These are phyloP conservation scores for Bungarus multicinctus DNA, from an alignment of 2,113 vertebrate genomes.

Conservation along the genomic window DNA sequence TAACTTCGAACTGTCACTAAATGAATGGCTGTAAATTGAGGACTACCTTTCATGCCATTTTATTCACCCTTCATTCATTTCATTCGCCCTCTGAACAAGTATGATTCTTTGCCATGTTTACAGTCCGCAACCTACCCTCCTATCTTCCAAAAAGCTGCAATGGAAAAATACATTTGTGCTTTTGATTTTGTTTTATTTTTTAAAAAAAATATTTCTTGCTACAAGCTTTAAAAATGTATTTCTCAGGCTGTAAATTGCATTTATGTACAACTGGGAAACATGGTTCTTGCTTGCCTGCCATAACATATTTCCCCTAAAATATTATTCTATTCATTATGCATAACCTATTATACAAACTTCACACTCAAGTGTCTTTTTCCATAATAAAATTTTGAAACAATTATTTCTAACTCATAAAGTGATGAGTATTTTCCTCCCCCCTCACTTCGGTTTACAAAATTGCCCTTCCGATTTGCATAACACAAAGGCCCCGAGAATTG, in stretches of 20 bases:
- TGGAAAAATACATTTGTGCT: background rate
- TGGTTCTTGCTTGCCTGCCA: background rate
- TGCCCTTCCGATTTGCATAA: background rate
- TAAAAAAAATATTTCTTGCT: background rate
- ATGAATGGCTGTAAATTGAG: too few relatives aligned
- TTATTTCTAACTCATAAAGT: background rate
- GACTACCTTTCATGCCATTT: background rate
- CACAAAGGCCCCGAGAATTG: background rate
- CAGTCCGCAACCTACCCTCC: background rate
- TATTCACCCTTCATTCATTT: background rate
- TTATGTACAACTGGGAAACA: background rate
- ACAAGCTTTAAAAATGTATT: slow-evolving; percentile 1
- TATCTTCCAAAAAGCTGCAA: background rate
- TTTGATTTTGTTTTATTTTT: background rate
- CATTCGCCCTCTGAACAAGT: background rate
- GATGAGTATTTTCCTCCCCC: background rate
- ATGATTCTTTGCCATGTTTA: background rate
- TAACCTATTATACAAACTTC: background rate
- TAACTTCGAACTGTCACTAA: too few relatives aligned
- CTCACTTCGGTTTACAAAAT: background rate
- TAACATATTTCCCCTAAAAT: fast-evolving
- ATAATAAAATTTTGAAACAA: slow-evolving; percentile 22
- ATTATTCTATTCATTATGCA: background rate
- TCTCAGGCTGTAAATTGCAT: background rate
- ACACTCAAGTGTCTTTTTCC: slow-evolving; percentile 6